Evolutionary conservation across 2,888 invertebrate genomes (phyloP), one percentile per base, ranked within the genome.

Genomic region (Epinotia demarniana): DNA sequence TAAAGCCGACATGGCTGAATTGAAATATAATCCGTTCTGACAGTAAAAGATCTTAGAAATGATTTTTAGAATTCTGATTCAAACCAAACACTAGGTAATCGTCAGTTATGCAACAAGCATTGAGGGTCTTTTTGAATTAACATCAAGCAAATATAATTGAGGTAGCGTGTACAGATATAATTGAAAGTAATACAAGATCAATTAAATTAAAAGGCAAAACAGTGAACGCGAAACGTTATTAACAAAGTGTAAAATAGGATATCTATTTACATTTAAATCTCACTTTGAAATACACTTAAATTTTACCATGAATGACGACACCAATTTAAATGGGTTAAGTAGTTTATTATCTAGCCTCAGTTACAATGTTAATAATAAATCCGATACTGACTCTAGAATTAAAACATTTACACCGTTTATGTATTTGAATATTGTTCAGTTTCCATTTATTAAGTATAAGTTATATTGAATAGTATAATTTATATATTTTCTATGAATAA

Each of bases 401-500:
- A 4, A 43, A 64, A 68, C 70, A 75, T 66, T 62, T 72, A 74
- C 73, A 77, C 13, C n/a, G 19, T 62, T 70, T 43, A 58, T 27
- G 58, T 73, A 76, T 62, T 67, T 58, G 49, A 68, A 69, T 73
- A 63, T 82, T 79, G 77, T 80, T 82, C 78, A 80, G 78, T 79
- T 83, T 72, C 68, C 80, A 79, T 78, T 81, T 78, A 83, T 67
- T 27, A 62, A 62, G 57, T 73, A 76, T 43, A 58, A 58, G 66
- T 61, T 62, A 66, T 19, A 46, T 67, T 71, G 64, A 66, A 61
- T 64, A 71, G 82, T 81, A 83, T 81, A 9, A 81, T 82, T 81
- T 79, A 82, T 84, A 83, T 80, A 83, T 80, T 83, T 80, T 83
- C 80, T 85, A 87, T 87, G 80, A 84, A 87, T 89, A 92, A 90